phyloP scores from a whole-genome alignment of 2,113 vertebrate species.

The Dipodomys merriami region DNA sequence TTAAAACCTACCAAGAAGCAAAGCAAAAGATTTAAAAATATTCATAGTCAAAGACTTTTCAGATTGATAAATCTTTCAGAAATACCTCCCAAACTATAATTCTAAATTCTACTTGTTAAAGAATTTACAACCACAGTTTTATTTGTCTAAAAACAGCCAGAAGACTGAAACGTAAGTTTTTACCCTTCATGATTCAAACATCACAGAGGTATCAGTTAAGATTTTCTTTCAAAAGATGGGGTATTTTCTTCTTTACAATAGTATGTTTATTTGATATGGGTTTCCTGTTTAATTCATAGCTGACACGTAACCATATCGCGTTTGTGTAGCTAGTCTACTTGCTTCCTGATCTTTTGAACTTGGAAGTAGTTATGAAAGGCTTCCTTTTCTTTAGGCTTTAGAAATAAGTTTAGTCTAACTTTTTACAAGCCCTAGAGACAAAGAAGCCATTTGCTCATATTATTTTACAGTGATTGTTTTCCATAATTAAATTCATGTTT shows the following conservation, averaged over 20 bases:
- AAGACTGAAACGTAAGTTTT: neutral
- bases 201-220: neutral
- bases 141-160: neutral
- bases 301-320: neutral
- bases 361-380: neutral
- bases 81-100: neutral
- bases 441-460: constrained; percentile 68
- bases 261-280: constrained; percentile 33
- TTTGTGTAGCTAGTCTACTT: neutral
- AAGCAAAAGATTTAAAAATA: neutral
- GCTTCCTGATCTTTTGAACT: neutral
- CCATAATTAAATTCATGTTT: constrained; percentile 78
- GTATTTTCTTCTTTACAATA: neutral
- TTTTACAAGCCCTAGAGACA: constrained; percentile 61
- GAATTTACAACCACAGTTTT: neutral
- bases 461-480: constrained; percentile 73
- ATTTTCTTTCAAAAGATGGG: neutral
- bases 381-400: constrained; percentile 60
- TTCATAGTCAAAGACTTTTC: neutral
- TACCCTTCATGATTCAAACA: neutral
- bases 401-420: constrained; percentile 60
- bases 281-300: constrained; percentile 47
- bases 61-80: constrained; percentile 5
- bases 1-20: neutral
- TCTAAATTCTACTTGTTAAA: constrained; percentile 19